Evolutionary conservation across 1,140 invertebrate genomes (phyloP).

Genomic region (Leptestheria dahalacensis): DNA sequence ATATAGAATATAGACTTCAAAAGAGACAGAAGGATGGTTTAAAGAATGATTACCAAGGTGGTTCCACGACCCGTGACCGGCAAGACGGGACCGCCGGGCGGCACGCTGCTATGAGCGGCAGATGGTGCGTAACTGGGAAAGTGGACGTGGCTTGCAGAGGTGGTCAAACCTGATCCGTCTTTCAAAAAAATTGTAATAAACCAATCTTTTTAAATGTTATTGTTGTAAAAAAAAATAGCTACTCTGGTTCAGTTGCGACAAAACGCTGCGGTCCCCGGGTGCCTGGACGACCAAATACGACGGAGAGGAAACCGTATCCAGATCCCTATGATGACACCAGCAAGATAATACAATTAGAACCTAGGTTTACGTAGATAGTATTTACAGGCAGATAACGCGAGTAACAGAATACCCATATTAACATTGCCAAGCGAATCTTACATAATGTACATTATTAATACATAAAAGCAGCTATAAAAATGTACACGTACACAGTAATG

Average conservation of each 20-base stretch:
- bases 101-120: constrained; percentile 1
- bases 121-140: constrained; percentile 8
- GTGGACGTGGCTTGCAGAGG: background rate
- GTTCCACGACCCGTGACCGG: constrained; percentile 57
- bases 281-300: constrained; percentile 88
- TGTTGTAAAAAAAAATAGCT: background rate
- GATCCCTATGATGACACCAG: constrained; percentile 30
- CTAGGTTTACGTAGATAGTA: too few relatives aligned
- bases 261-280: constrained; percentile 48
- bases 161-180: background rate
- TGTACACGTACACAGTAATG: too few relatives aligned
- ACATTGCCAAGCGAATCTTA: too few relatives aligned
- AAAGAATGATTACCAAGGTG: constrained; percentile 47
- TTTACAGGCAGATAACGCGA: too few relatives aligned
- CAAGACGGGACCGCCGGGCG: background rate
- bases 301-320: constrained; percentile 47
- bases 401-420: too few relatives aligned
- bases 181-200: background rate
- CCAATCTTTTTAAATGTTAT: background rate
- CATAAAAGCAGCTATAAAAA: too few relatives aligned
- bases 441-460: too few relatives aligned
- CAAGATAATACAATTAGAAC: constrained; percentile 4
- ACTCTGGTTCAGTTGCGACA: constrained; percentile 27
- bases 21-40: background rate
- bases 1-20: too few relatives aligned